phyloP scores from a whole-genome alignment of 2,797 vertebrate genomes.

The Ptychobarbus kaznakovi region DNA sequence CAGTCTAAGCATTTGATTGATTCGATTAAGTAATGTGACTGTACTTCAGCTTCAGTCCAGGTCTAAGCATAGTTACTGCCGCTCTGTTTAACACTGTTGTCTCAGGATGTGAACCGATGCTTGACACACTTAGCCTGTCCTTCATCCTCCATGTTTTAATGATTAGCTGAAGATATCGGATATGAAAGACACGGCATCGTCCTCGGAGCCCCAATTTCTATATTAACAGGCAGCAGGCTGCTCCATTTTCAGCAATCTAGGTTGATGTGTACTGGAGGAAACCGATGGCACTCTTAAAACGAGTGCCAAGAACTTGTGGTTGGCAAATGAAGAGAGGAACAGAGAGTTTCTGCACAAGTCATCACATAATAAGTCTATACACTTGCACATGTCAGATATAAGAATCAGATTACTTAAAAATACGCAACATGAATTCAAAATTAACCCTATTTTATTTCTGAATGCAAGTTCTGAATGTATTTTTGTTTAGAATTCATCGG shows the following conservation, averaged over 20 bases:
- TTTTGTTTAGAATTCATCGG: not conserved
- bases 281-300: constrained; percentile 62
- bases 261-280: constrained; percentile 73
- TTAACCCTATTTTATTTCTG: not conserved
- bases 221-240: constrained; percentile 66
- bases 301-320: constrained; percentile 50
- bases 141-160: constrained; percentile 39
- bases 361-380: constrained; percentile 6
- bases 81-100: not conserved
- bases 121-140: constrained; percentile 48
- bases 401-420: constrained; percentile 1
- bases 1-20: constrained; percentile 3
- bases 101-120: not conserved
- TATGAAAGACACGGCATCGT: constrained; percentile 52
- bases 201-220: constrained; percentile 71
- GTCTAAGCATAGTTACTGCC: not conserved
- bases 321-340: constrained; percentile 29
- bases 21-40: not conserved
- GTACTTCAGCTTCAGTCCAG: not conserved
- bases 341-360: constrained; percentile 25
- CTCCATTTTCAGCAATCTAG: constrained; percentile 76
- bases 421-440: not conserved
- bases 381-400: not conserved
- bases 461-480: not conserved
- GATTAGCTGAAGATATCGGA: constrained; percentile 51